These are phyloP conservation scores for Scalopus aquaticus DNA, from an alignment of 2,113 vertebrate species.

Conservation along the genomic window DNA sequence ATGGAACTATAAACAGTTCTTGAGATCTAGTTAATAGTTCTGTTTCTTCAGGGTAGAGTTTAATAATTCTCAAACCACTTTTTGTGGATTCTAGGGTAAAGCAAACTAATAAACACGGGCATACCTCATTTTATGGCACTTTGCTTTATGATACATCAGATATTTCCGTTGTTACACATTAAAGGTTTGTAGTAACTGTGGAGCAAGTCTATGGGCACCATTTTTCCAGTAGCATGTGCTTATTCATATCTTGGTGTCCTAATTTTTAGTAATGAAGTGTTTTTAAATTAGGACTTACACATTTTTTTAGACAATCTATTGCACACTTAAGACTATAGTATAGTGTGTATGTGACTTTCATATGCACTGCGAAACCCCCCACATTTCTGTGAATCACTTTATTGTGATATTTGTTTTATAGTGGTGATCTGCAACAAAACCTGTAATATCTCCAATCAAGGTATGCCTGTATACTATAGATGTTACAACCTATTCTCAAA, in stretches of 20 bases:
- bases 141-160: neutral
- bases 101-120: neutral
- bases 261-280: neutral
- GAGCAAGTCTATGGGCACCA: neutral
- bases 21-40: neutral
- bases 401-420: neutral
- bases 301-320: too few species aligned
- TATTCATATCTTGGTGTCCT: neutral
- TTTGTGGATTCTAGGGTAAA: neutral
- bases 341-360: too few species aligned
- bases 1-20: neutral
- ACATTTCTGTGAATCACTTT: neutral
- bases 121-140: neutral
- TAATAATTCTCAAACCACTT: neutral
- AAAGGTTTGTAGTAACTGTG: neutral
- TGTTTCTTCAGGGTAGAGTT: neutral
- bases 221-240: neutral
- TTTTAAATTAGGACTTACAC: neutral
- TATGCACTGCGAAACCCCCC: too few species aligned
- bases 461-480: neutral
- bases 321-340: too few species aligned
- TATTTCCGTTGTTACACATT: neutral
- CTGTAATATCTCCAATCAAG: neutral
- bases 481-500: neutral
- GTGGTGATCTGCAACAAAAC: neutral